Base-by-base conservation (phyloP, 2,888 invertebrate species). In the Caenorhabditis sulstoni region DNA sequence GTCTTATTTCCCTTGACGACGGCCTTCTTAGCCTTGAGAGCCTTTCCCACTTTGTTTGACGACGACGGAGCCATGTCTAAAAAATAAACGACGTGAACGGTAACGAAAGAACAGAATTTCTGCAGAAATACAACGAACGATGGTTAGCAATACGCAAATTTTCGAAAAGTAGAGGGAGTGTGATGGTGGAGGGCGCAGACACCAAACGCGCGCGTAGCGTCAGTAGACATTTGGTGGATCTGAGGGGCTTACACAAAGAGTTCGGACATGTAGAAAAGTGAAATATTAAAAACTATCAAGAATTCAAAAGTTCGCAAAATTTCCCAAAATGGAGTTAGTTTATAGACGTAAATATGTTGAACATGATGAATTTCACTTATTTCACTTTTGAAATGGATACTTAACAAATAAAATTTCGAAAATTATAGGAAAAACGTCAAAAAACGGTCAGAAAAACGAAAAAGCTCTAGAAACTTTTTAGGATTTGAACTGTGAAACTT, bases 1-100 rank as follows among this genome's bases (percentile, higher is more conserved):
- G 79, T 80, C 45, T 83, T 79, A 66, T 66, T 77, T 64, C 89
- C 89, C 75, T 86, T 87, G 59, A 84, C 86, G 58, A 87, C 86
- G 70, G 87, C 85, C 80, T 89, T 89, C 84, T 89, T 89, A 65
- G 89, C 88, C 20, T 87, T 74, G 49, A 89, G 75, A 62, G 89
- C 89, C 87, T 88, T 89, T 52, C 82, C 83, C 57, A 84, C 83
- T 79, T 86, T 86, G 61, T 62, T 70, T 53, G 29, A 29, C 29
- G 65, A 52, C 64, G 84, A 81, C 52, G 86, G 82, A 67, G 86
- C 83, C 86, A 86, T 86, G 79, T 75, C 79, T 70, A 58, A n/a
- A 73, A 70, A 50, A 16, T 37, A 20, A 14, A 16, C n/a, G 14
- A 14, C 41, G 29, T 7, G 29, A 29, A 29, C n/a, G n/a, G 29